Conservation (phyloP, 2,888 invertebrate species). For the Pegoplata infirma region DNA sequence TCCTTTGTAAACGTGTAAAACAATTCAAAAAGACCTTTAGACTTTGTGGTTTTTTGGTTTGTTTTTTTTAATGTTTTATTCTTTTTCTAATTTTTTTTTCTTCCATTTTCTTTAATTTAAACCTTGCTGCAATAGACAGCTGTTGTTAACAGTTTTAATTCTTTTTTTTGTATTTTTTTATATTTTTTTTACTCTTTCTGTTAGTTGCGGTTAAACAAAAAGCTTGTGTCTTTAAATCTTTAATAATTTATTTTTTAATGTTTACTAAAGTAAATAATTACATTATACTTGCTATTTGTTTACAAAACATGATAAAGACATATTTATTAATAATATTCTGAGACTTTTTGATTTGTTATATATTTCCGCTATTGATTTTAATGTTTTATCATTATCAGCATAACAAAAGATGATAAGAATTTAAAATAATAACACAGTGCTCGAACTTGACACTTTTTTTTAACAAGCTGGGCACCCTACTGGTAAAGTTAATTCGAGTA, state of each 20-base stretch:
- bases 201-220: neutral
- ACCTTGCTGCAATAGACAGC: neutral
- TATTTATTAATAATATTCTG: too few relatives aligned
- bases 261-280: too few relatives aligned
- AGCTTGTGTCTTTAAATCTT: neutral
- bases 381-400: too few relatives aligned
- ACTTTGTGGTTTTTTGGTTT: neutral
- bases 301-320: too few relatives aligned
- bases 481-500: too few relatives aligned
- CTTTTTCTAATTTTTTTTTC: neutral
- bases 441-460: too few relatives aligned
- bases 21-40: neutral
- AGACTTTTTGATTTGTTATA: too few relatives aligned
- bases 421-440: too few relatives aligned
- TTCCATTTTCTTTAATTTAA: neutral
- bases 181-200: neutral
- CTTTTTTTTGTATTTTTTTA: neutral
- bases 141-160: neutral
- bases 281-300: too few relatives aligned
- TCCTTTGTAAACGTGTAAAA: neutral
- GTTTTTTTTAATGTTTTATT: neutral
- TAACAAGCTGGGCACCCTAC: too few relatives aligned
- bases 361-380: too few relatives aligned
- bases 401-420: too few relatives aligned
- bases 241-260: neutral